Conservation (phyloP, 2,797 vertebrate species). For the Pangasius mekongensis region DNA sequence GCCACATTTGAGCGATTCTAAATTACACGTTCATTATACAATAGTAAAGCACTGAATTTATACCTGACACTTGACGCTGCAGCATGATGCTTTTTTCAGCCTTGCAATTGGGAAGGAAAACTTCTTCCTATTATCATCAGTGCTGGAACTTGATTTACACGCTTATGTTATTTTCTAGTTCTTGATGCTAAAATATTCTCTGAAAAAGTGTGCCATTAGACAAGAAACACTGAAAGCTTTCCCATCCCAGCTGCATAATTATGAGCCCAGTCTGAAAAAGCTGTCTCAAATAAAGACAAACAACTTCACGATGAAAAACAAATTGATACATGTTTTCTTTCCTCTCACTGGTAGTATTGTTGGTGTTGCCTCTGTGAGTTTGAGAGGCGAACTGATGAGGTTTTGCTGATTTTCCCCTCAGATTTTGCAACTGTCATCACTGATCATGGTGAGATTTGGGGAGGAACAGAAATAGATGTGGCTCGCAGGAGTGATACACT, state of each 20-base stretch:
- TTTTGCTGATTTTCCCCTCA: conserved; percentile 43
- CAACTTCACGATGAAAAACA: neutral
- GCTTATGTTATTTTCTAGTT: neutral
- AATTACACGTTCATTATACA: neutral
- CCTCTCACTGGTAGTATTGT: conserved; percentile 4
- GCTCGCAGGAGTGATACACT: conserved; percentile 43
- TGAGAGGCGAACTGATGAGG: conserved; percentile 12
- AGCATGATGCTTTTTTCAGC: neutral
- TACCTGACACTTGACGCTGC: neutral
- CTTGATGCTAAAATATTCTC: neutral
- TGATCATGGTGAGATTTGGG: conserved; percentile 47
- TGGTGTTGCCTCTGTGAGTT: neutral
- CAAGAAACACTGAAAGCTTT: neutral
- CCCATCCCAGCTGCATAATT: neutral
- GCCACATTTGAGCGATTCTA: neutral
- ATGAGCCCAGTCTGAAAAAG: neutral
- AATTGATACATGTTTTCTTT: conserved; percentile 6
- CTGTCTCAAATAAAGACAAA: neutral
- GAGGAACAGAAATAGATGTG: conserved; percentile 52
- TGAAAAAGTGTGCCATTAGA: neutral
- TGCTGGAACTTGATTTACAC: neutral
- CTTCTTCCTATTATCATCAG: neutral
- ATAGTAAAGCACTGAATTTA: neutral
- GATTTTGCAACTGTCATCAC: conserved; percentile 52
- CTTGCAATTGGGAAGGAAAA: neutral